A percentile compares a stretch with the other conserved stretches of the same genome.
Evolutionary conservation across 2,113 vertebrate species (phyloP).

Genomic region (Clarias batrachus): DNA sequence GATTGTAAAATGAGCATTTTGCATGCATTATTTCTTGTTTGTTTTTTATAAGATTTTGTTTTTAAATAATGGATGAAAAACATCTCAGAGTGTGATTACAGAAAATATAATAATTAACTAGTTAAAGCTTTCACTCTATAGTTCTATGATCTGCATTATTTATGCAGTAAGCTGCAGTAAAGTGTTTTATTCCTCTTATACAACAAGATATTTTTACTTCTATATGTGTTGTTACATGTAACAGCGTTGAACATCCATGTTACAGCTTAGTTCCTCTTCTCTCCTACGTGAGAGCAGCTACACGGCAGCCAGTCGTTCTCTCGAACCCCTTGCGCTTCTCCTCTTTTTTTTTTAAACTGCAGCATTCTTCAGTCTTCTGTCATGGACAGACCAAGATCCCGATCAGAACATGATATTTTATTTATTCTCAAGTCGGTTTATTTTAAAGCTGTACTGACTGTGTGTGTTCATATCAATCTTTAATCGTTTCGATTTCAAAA

Average conservation of each 20-base stretch:
- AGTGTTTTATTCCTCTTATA: background rate
- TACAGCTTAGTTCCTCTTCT: background rate
- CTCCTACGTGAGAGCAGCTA: background rate
- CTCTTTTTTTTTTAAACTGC: background rate
- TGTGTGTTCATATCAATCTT: too few relatives aligned
- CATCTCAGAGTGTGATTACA: too few relatives aligned
- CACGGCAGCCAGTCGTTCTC: background rate
- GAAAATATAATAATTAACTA: too few relatives aligned
- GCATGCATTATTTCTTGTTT: too few relatives aligned
- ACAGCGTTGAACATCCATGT: background rate
- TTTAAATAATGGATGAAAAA: too few relatives aligned
- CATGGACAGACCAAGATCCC: background rate
- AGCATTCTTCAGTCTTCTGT: too few relatives aligned
- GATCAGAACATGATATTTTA: background rate
- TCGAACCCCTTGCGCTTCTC: background rate
- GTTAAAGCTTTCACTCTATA: too few relatives aligned
- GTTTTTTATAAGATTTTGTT: background rate
- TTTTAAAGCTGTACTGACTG: background rate
- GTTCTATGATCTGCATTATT: too few relatives aligned
- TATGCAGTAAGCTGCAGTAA: background rate
- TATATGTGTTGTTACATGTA: background rate
- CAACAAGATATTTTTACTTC: background rate
- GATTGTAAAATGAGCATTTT: too few relatives aligned
- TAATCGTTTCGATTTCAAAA: background rate
- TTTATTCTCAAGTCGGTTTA: background rate